These are phyloP conservation scores for Drosophila monieri DNA, from an alignment of 2,888 invertebrate species.

Conservation along the genomic window DNA sequence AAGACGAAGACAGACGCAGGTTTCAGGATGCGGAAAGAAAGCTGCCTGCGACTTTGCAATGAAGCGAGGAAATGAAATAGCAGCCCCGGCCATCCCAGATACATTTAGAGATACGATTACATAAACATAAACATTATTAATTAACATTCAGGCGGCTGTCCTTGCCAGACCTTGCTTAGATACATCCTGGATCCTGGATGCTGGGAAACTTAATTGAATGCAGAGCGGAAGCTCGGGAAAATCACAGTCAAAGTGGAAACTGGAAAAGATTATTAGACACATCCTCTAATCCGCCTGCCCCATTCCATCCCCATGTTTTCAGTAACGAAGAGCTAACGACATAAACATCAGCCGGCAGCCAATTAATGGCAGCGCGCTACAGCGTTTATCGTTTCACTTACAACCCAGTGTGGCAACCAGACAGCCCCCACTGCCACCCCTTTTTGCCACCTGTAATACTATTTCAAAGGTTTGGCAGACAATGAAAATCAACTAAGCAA, in stretches of 20 bases:
- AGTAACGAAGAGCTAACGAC: conserved; percentile 44
- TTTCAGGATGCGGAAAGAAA: conserved; percentile 50
- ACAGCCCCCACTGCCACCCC: conserved; percentile 9
- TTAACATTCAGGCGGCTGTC: conserved; percentile 36
- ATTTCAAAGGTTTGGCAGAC: conserved; percentile 61
- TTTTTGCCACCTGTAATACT: conserved; percentile 42
- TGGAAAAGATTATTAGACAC: conserved; percentile 29
- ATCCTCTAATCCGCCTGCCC: conserved; percentile 8
- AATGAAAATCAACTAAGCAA: conserved; percentile 78
- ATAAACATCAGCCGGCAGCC: conserved; percentile 57
- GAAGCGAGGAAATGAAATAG: conserved; percentile 58
- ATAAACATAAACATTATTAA: conserved; percentile 34
- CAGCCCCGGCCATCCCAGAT: conserved; percentile 7
- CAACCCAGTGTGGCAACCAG: conserved; percentile 49
- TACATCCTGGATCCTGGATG: not conserved
- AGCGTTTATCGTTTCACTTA: conserved; percentile 51
- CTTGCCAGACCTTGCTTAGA: conserved; percentile 8
- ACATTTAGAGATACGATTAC: conserved; percentile 6
- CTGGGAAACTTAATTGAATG: conserved; percentile 29
- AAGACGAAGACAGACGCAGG: conserved; percentile 3
- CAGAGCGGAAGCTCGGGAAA: conserved; percentile 12
- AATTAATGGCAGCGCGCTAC: conserved; percentile 74
- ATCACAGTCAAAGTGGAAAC: conserved; percentile 11
- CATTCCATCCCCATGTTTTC: conserved; percentile 2
- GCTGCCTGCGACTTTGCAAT: conserved; percentile 51